Conservation (phyloP, 2,888 invertebrate genomes). For the Tetragnatha montana region DNA sequence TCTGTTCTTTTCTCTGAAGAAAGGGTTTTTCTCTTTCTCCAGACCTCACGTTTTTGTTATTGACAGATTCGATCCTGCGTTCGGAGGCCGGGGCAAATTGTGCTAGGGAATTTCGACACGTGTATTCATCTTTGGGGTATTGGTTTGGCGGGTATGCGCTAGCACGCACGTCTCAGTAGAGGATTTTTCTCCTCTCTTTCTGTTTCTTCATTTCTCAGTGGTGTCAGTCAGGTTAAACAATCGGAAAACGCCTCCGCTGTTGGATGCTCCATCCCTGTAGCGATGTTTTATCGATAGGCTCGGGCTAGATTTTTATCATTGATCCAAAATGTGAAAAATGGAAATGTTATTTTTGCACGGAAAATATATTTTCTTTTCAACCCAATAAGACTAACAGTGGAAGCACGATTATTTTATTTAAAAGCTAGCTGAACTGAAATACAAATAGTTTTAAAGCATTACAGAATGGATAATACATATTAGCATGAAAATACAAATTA, state of each 20-base stretch:
- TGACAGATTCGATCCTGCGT: slow-evolving; percentile 42
- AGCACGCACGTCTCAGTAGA: neutral
- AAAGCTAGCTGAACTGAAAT: too few relatives aligned
- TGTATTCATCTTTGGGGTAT: neutral
- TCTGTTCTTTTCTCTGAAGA: neutral
- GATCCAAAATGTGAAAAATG: neutral
- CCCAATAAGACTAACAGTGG: too few relatives aligned
- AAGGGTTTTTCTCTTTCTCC: neutral
- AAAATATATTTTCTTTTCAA: too few relatives aligned
- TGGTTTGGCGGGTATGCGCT: neutral
- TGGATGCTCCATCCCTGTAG: neutral
- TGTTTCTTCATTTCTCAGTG: neutral
- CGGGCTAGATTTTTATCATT: neutral
- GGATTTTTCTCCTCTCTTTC: neutral
- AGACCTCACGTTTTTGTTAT: slow-evolving; percentile 13
- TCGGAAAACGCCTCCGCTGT: neutral
- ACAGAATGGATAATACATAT: too few relatives aligned
- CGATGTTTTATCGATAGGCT: neutral
- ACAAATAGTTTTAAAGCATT: too few relatives aligned
- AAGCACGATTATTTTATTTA: too few relatives aligned
- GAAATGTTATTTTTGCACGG: neutral
- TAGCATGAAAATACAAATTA: too few relatives aligned
- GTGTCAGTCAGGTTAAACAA: neutral
- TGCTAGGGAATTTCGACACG: neutral
- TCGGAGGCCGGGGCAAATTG: slow-evolving; percentile 4